Evolutionary conservation across 2,113 vertebrate species (phyloP).

Genomic region (Calyptomena viridis): DNA sequence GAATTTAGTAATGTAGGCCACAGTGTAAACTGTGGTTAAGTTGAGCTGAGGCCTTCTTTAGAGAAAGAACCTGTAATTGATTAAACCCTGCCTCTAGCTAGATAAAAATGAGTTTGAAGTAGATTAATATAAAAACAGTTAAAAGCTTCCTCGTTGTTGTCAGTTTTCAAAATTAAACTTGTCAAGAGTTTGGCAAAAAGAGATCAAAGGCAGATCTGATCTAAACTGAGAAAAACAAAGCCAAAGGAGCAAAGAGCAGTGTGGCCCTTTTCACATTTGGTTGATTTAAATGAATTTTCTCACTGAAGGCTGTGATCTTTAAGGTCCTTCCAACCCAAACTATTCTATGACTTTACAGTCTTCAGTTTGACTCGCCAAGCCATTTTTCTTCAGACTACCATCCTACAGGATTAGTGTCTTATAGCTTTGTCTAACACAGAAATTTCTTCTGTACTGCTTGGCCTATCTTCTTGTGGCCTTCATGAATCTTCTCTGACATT

Average conservation of each 20-base stretch:
- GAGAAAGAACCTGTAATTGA: slow-evolving; percentile 68
- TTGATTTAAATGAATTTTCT: neutral
- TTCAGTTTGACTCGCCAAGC: slow-evolving; percentile 8
- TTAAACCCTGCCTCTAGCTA: slow-evolving; percentile 64
- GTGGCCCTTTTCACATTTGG: neutral
- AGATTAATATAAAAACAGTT: slow-evolving; percentile 32
- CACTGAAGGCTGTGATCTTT: neutral
- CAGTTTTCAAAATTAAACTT: slow-evolving; percentile 53
- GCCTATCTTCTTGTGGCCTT: neutral
- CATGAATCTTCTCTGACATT: slow-evolving; percentile 39
- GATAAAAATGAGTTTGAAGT: slow-evolving; percentile 53
- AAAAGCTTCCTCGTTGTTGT: slow-evolving; percentile 35
- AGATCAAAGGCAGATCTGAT: neutral
- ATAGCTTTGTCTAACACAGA: neutral
- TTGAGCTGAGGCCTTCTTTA: slow-evolving; percentile 60
- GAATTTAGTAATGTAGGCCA: slow-evolving; percentile 67
- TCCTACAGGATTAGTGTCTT: neutral
- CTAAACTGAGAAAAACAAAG: slow-evolving; percentile 37
- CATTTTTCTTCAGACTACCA: slow-evolving; percentile 7
- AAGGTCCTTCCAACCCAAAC: neutral
- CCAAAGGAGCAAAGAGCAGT: neutral
- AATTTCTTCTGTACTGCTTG: neutral
- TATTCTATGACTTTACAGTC: neutral
- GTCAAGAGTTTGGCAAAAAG: slow-evolving; percentile 49
- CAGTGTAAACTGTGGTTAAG: slow-evolving; percentile 70